These are phyloP conservation scores for Nemotelus nigrinus DNA, from an alignment of 2,888 invertebrate genomes.

Conservation along the genomic window DNA sequence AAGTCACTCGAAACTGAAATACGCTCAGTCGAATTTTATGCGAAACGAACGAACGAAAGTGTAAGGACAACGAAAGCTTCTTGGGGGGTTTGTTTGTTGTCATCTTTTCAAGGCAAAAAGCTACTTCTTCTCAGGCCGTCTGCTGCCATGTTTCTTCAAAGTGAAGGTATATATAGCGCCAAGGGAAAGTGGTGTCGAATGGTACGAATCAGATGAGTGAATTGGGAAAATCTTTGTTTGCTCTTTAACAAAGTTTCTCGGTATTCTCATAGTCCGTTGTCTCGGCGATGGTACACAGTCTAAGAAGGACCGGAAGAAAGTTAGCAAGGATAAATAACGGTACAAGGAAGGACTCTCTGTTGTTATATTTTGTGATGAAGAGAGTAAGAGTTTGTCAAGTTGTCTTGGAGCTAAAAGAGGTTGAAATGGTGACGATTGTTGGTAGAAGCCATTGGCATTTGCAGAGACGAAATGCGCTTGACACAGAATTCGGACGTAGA, in stretches of 20 bases:
- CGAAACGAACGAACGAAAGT: background rate
- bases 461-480: too few species aligned
- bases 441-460: too few species aligned
- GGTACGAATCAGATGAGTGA: conserved; percentile 29
- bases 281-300: background rate
- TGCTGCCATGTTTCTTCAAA: too few species aligned
- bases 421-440: too few species aligned
- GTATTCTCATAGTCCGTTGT: background rate
- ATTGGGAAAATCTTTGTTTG: conserved; percentile 33
- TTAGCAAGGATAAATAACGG: too few species aligned
- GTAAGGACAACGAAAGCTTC: conserved; percentile 31
- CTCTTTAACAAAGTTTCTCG: conserved; percentile 31
- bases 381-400: too few species aligned
- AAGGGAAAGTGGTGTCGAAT: conserved; percentile 10
- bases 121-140: background rate
- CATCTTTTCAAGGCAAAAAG: conserved; percentile 40
- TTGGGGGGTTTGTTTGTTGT: conserved; percentile 38
- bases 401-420: too few species aligned
- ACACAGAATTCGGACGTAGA: too few species aligned
- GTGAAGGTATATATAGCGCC: background rate
- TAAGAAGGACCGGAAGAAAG: too few species aligned
- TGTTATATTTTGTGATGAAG: background rate
- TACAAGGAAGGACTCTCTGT: background rate
- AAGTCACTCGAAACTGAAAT: conserved; percentile 31
- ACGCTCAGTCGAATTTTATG: background rate